phyloP scores from a whole-genome alignment of 30 jellyfish, hydroid and myxozoan genomes.

The Pelagia noctiluca region DNA sequence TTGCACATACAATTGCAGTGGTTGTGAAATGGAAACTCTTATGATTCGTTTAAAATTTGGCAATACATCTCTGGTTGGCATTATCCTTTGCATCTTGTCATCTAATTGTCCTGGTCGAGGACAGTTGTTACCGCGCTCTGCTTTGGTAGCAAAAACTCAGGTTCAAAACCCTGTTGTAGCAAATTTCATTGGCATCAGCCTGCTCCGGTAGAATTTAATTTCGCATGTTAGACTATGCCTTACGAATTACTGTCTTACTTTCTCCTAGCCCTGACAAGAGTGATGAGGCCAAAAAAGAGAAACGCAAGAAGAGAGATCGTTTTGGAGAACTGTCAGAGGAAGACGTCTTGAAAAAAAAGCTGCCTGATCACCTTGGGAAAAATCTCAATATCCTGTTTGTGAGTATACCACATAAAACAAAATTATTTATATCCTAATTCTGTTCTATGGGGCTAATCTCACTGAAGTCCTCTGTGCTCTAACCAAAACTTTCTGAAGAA shows the following conservation, averaged over 20 bases:
- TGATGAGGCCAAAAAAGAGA: neutral
- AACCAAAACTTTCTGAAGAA: too few species aligned
- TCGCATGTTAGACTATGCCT: neutral
- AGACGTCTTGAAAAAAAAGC: conserved; percentile 70
- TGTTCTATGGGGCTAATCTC: neutral
- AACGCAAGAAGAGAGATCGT: conserved; percentile 16
- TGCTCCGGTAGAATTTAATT: neutral
- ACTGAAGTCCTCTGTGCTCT: too few species aligned
- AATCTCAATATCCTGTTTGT: conserved; percentile 82
- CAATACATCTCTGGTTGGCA: too few species aligned
- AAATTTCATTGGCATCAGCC: neutral
- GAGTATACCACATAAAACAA: conserved; percentile 22
- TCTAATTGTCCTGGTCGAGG: too few species aligned
- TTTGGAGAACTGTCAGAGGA: conserved; percentile 79
- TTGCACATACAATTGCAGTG: too few species aligned
- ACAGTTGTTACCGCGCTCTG: too few species aligned
- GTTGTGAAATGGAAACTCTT: too few species aligned
- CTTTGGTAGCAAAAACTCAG: too few species aligned
- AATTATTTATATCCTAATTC: neutral
- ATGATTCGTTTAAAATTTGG: too few species aligned
- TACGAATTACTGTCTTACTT: neutral
- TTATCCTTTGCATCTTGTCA: too few species aligned
- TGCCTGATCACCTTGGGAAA: conserved; percentile 84
- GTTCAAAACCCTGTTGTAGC: too few species aligned
- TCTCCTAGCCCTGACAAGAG: conserved; percentile 9